phyloP scores from a whole-genome alignment of 2,888 invertebrate genomes.

The Dynastes grantii region DNA sequence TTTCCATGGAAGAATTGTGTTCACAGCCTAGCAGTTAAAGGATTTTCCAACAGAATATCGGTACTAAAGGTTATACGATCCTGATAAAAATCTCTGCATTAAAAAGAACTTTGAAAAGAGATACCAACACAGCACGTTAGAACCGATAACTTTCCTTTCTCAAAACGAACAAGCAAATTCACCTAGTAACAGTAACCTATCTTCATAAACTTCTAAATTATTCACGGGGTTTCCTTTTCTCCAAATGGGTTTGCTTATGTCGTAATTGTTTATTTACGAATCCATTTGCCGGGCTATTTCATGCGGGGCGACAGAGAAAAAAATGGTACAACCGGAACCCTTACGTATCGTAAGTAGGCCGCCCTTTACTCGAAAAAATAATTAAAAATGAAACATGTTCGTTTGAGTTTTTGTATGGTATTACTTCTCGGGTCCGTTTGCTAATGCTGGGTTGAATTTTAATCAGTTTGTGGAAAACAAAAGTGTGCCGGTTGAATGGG shows the following conservation, averaged over 20 bases:
- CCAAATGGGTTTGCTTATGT: constrained; percentile 25
- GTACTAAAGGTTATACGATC: no score
- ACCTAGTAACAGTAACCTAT: not conserved
- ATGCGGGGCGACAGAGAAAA: not conserved
- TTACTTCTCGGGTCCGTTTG: not conserved
- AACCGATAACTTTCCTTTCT: not conserved
- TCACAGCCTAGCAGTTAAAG: no score
- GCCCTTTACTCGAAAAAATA: not conserved
- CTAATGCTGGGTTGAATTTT: not conserved
- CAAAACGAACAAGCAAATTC: not conserved
- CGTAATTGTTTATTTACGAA: constrained; percentile 32
- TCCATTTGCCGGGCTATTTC: not conserved
- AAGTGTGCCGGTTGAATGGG: no score
- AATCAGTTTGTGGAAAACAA: not conserved
- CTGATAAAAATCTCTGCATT: no score
- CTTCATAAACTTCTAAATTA: constrained; percentile 26
- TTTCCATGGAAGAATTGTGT: no score
- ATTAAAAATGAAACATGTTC: constrained; percentile 10
- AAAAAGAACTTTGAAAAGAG: no score
- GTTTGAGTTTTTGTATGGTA: not conserved
- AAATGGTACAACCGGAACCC: not conserved
- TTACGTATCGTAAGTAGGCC: not conserved
- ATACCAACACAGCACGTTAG: not conserved
- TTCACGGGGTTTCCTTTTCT: constrained; percentile 23
- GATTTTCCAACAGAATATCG: no score